These are phyloP conservation scores for Coilia nasus DNA, from an alignment of 2,797 vertebrate genomes.

Conservation along the genomic window DNA sequence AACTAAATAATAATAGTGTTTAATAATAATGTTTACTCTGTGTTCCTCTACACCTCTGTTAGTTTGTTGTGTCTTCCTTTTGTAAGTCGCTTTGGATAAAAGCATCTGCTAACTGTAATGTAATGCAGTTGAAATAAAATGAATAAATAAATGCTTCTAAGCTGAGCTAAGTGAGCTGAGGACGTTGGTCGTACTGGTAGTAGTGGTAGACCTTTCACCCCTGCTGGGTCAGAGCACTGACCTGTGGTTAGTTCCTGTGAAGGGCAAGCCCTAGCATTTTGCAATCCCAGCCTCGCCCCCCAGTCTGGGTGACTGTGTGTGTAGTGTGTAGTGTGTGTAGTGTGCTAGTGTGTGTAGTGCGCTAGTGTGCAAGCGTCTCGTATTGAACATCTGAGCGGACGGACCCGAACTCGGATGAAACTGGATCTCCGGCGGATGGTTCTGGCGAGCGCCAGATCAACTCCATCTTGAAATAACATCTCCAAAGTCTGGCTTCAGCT, in stretches of 20 bases:
- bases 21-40: too few relatives aligned
- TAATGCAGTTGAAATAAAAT: too few relatives aligned
- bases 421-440: slow-evolving; percentile 21
- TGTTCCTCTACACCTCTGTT: too few relatives aligned
- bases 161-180: too few relatives aligned
- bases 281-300: not conserved
- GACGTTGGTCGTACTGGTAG: too few relatives aligned
- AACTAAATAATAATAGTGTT: too few relatives aligned
- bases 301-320: not conserved
- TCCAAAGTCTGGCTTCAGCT: slow-evolving; percentile 22
- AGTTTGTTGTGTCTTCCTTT: too few relatives aligned
- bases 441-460: slow-evolving; percentile 5
- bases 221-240: not conserved
- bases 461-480: slow-evolving; percentile 24
- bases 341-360: not conserved
- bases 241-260: not conserved
- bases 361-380: not conserved
- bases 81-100: too few relatives aligned
- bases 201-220: not conserved
- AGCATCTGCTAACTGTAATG: too few relatives aligned
- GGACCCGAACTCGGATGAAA: slow-evolving; percentile 9
- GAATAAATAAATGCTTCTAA: too few relatives aligned
- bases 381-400: slow-evolving; percentile 8
- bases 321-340: not conserved
- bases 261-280: not conserved